A percentile compares a stretch with the other conserved stretches of the same genome.
Conservation (phyloP, 2,113 vertebrate species). For the Gallinago jamesoni region DNA sequence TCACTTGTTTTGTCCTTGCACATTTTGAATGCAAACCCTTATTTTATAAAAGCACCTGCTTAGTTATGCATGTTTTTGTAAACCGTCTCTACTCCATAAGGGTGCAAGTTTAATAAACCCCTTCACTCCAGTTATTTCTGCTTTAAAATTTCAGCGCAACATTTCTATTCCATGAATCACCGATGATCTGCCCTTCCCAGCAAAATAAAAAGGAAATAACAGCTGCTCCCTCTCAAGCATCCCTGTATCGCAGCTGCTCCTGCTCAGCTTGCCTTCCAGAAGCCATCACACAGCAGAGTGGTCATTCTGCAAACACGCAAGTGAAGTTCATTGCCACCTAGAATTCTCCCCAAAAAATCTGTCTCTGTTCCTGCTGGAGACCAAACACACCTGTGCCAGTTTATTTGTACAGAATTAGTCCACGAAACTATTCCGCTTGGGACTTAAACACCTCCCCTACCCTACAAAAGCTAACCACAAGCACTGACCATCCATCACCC, state of each 20-base stretch:
- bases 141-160: neutral
- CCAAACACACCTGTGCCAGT: neutral
- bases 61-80: neutral
- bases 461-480: neutral
- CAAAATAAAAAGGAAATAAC: neutral
- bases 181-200: neutral
- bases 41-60: neutral
- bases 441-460: neutral
- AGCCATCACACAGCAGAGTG: accelerated
- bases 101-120: neutral
- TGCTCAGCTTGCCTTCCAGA: neutral
- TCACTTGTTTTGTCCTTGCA: neutral
- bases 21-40: neutral
- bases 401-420: neutral
- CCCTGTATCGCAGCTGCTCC: neutral
- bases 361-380: neutral
- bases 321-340: neutral
- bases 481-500: accelerated
- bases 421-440: neutral
- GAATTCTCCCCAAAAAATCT: neutral
- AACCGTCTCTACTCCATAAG: neutral
- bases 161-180: neutral
- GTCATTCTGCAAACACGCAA: neutral
- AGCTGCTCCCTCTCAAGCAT: neutral
- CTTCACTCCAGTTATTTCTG: neutral